These are phyloP conservation scores for Torymus tubicola DNA, from an alignment of 2,888 invertebrate genomes.

Conservation along the genomic window DNA sequence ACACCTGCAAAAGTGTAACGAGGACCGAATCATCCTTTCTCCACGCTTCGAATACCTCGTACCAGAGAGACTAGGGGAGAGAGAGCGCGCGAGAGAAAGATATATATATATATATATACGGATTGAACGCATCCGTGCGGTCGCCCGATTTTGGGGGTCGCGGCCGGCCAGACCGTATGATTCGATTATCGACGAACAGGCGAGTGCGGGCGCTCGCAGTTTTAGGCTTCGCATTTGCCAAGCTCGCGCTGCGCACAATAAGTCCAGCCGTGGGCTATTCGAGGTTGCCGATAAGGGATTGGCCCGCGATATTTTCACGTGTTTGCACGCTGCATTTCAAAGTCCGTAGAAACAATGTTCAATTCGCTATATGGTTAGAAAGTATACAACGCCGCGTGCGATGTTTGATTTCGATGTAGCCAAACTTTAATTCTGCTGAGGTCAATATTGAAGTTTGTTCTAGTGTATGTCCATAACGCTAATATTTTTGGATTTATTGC, in stretches of 20 bases:
- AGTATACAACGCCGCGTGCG: no score
- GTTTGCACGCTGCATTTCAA: constrained; percentile 26
- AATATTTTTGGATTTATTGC: background rate
- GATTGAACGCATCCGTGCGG: constrained; percentile 53
- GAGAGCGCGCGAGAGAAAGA: background rate
- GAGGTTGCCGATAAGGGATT: constrained; percentile 12
- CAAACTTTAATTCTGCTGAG: background rate
- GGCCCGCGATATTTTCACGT: constrained; percentile 29
- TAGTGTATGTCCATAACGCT: constrained; percentile 16
- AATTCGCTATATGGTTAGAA: background rate
- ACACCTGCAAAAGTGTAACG: background rate
- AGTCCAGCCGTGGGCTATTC: background rate
- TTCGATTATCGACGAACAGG: constrained; percentile 58
- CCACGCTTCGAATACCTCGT: background rate
- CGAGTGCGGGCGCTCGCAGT: constrained; percentile 10
- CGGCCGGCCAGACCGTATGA: constrained; percentile 59
- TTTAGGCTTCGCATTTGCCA: constrained; percentile 58
- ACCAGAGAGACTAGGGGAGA: no score
- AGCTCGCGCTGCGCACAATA: background rate
- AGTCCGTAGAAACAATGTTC: constrained; percentile 26
- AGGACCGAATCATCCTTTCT: background rate
- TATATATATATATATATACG: constrained; percentile 20
- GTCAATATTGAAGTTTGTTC: constrained; percentile 14
- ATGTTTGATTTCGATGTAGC: background rate
- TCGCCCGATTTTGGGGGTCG: constrained; percentile 50